These are phyloP conservation scores for Pimpla rufipes DNA, from an alignment of 2,888 invertebrate species.

Conservation along the genomic window DNA sequence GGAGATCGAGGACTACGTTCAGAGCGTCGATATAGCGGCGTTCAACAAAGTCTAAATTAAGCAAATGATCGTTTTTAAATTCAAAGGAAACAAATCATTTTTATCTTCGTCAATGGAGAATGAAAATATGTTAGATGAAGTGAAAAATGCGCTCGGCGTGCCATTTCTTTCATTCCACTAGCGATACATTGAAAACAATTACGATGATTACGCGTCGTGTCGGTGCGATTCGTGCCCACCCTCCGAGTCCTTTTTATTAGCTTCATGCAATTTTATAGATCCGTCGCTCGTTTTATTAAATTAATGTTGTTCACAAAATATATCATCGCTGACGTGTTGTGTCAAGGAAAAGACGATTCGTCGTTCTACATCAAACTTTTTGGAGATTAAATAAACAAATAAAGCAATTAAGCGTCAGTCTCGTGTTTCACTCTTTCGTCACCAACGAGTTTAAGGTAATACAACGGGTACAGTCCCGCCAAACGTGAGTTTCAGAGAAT, in stretches of 20 bases:
- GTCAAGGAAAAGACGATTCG: neutral
- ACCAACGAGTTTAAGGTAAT: too few relatives aligned
- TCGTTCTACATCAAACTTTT: neutral
- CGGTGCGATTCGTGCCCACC: neutral
- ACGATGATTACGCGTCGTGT: conserved; percentile 2
- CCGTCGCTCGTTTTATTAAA: conserved; percentile 14
- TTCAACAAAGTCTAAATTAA: conserved; percentile 94
- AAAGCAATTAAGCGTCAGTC: too few relatives aligned
- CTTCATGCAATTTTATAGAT: conserved; percentile 29
- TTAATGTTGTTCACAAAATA: neutral
- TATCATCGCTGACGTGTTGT: neutral
- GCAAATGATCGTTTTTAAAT: conserved; percentile 14
- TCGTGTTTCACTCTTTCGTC: too few relatives aligned
- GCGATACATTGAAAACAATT: conserved; percentile 68
- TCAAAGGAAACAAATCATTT: conserved; percentile 20
- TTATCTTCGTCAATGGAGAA: conserved; percentile 32
- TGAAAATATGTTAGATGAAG: conserved; percentile 34
- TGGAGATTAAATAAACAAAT: conserved; percentile 7
- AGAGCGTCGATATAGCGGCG: conserved; percentile 97
- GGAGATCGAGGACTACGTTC: conserved; percentile 93
- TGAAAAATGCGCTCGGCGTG: conserved; percentile 72
- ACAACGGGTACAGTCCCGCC: too few relatives aligned
- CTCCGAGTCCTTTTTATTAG: conserved; percentile 35
- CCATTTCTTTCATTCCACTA: conserved; percentile 80
- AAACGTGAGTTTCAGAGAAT: too few relatives aligned